Base-by-base conservation (phyloP, 2,113 vertebrate species). In the Larimichthys polyactis region DNA sequence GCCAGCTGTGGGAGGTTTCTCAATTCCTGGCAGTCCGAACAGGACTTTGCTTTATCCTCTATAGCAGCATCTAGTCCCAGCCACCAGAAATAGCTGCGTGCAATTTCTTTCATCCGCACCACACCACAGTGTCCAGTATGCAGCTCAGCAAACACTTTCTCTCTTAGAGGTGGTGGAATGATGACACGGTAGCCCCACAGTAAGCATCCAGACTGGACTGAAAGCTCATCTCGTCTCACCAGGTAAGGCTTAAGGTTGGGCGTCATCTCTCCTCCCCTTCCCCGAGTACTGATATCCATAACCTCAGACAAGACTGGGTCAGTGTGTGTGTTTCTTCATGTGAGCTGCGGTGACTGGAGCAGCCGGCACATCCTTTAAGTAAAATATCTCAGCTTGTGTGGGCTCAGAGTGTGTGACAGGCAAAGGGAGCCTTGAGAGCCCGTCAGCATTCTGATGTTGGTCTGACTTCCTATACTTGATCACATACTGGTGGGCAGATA, bases 1-100 rank as follows among this genome's bases (percentile, higher is more conserved):
- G 44, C 65, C 43, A 80, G 66, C 52, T 81, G 67, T 62, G 54
- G 72, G 3, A 55, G 52, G 3, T 82, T 81, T 73, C 74, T 81
- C 7, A 22, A 2, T 74, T 81, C 69, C 74, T 81, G 5, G 19
- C 36, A 81, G 2, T 9, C 67, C 51, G 54, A 24, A 44, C 76
- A 79, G 3, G 57, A 58, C 57, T 17, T 71, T 49, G 71, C 54
- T 40, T 74, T 57, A 44, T 65, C 58, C 40, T 77, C 40, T 10
- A 60, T 75, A 63, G 64, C 57, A 71, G 46, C 27, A 24, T 84
- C 82, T 10, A 83, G 62, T 22, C 72, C 72, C 36, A 19, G 65
- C 65, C 48, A 75, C 57, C 64, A 63, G 52, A 82, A 75, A 12
- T 75, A 75, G 63, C 63, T 81, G 52, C 19, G 3, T 58, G 60